Conservation (phyloP, 2,888 invertebrate species). For the Hecatera dysodea region DNA sequence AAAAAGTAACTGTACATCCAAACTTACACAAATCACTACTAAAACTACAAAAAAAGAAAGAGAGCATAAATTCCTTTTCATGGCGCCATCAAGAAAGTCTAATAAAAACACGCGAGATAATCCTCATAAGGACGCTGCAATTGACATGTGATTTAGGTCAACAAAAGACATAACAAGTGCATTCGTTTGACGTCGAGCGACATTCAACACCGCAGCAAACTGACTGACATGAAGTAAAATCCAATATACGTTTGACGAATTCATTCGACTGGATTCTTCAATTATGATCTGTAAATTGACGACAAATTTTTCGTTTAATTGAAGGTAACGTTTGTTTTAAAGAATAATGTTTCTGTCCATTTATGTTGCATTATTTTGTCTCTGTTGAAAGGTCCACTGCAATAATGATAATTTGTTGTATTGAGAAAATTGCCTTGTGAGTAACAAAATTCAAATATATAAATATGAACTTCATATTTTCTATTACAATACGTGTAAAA, state of each 20-base stretch:
- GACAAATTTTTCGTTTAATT: conserved; percentile 14
- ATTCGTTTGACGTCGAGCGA: conserved; percentile 13
- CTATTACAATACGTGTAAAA: no score
- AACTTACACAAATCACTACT: background rate
- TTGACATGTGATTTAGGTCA: conserved; percentile 9
- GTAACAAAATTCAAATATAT: no score
- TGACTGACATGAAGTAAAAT: conserved; percentile 20
- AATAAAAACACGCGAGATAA: background rate
- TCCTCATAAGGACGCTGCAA: conserved; percentile 1
- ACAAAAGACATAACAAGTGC: conserved; percentile 43
- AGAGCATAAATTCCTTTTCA: background rate
- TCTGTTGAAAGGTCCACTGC: no score
- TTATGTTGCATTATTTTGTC: background rate
- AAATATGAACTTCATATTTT: no score
- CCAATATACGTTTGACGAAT: conserved; percentile 31
- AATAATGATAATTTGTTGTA: no score
- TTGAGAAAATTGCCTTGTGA: no score
- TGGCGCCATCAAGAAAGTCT: background rate
- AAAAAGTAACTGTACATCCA: no score
- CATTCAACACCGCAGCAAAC: conserved; percentile 4
- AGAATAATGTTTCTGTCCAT: background rate
- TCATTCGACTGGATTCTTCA: conserved; percentile 17
- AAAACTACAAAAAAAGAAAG: background rate
- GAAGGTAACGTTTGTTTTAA: background rate
- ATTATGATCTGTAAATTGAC: background rate